Conservation (phyloP, 2,888 invertebrate genomes). For the Microdon myrmicae region DNA sequence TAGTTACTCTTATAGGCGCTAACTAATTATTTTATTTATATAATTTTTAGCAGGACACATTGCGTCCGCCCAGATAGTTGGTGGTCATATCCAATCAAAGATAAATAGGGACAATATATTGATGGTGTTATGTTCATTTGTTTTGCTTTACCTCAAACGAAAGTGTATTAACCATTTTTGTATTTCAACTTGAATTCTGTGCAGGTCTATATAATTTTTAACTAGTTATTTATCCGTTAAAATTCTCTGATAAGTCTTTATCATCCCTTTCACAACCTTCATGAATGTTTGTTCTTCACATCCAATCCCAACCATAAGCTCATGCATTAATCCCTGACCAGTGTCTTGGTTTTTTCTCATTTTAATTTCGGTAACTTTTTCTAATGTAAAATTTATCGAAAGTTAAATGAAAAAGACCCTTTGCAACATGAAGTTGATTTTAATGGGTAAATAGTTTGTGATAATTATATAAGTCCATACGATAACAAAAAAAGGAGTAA, state of each 20-base stretch:
- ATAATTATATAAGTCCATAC: conserved; percentile 53
- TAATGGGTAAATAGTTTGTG: conserved; percentile 55
- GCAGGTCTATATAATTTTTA: conserved; percentile 53
- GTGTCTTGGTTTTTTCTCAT: conserved; percentile 43
- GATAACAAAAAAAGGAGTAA: conserved; percentile 17
- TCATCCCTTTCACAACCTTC: conserved; percentile 8
- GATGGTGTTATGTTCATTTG: conserved; percentile 67
- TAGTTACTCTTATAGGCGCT: too few relatives aligned
- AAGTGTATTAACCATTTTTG: conserved; percentile 36
- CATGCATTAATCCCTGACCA: not conserved
- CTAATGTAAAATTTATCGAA: conserved; percentile 45
- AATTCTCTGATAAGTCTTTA: conserved; percentile 22
- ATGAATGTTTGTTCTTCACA: too few relatives aligned
- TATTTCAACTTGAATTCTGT: conserved; percentile 30
- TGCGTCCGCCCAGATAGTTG: conserved; percentile 51
- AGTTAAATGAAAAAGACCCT: conserved; percentile 43
- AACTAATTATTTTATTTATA: conserved; percentile 47
- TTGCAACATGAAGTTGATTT: conserved; percentile 26
- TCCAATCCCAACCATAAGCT: too few relatives aligned
- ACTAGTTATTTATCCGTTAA: conserved; percentile 57
- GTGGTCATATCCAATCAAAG: conserved; percentile 18
- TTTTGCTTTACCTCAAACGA: conserved; percentile 66
- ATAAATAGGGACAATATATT: conserved; percentile 28
- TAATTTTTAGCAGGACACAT: conserved; percentile 54
- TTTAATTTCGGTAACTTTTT: conserved; percentile 49